Conservation (phyloP, 2,888 invertebrate genomes). For the Hoplodrina ambigua region DNA sequence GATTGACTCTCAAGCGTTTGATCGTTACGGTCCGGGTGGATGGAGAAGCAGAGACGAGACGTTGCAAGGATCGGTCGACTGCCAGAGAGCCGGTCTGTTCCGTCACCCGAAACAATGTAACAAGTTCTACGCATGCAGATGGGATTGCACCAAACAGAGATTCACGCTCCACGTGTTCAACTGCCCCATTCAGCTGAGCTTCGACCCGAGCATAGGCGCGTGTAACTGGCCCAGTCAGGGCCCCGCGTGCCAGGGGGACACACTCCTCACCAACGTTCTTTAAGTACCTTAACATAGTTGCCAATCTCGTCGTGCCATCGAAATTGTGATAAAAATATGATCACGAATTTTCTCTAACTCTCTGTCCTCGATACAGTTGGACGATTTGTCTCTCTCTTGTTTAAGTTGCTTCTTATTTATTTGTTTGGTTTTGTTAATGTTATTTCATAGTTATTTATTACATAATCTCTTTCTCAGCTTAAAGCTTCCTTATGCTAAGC, state of each 20-base stretch:
- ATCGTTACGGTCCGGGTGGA: constrained; percentile 92
- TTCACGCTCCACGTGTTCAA: constrained; percentile 94
- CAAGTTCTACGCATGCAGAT: constrained; percentile 95
- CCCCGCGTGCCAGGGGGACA: constrained; percentile 94
- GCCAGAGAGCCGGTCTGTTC: constrained; percentile 91
- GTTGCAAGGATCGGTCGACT: constrained; percentile 91
- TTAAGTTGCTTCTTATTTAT: constrained; percentile 85
- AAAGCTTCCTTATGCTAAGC: constrained; percentile 79
- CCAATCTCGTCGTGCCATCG: constrained; percentile 85
- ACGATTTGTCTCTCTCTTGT: constrained; percentile 80
- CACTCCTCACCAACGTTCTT: constrained; percentile 90
- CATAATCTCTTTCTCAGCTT: constrained; percentile 79
- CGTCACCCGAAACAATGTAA: constrained; percentile 95
- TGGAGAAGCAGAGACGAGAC: constrained; percentile 90
- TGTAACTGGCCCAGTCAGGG: constrained; percentile 96
- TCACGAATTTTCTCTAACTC: constrained; percentile 75
- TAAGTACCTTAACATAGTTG: constrained; percentile 71
- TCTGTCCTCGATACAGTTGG: constrained; percentile 68
- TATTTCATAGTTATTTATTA: constrained; percentile 88
- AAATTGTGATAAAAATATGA: constrained; percentile 85
- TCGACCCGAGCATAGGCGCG: constrained; percentile 93
- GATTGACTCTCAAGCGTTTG: constrained; percentile 87
- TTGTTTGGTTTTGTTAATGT: constrained; percentile 87
- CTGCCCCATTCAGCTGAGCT: constrained; percentile 94
- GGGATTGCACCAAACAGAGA: constrained; percentile 94